These are phyloP conservation scores for Morone saxatilis DNA, from an alignment of 2,113 vertebrate species.

Conservation along the genomic window DNA sequence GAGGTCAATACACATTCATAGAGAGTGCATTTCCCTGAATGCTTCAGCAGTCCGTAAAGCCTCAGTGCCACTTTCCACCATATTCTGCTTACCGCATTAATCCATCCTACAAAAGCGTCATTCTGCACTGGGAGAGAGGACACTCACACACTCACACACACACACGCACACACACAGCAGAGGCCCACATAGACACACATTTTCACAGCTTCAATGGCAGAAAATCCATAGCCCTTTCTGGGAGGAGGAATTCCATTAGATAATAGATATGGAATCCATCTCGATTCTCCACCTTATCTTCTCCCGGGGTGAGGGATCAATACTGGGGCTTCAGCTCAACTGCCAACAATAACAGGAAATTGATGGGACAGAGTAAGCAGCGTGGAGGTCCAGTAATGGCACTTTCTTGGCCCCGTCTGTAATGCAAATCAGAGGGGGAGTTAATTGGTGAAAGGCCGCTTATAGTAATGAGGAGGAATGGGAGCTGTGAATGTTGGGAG, in stretches of 20 bases:
- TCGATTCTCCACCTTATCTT: constrained; percentile 89
- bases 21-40: constrained; percentile 79
- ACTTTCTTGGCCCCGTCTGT: constrained; percentile 71
- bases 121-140: constrained; percentile 71
- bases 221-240: constrained; percentile 89
- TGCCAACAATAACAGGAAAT: constrained; percentile 89
- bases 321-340: constrained; percentile 85
- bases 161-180: constrained; percentile 39
- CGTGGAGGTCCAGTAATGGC: constrained; percentile 71
- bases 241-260: constrained; percentile 90
- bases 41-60: constrained; percentile 73
- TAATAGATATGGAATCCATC: constrained; percentile 91
- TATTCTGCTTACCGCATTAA: constrained; percentile 82
- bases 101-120: constrained; percentile 80
- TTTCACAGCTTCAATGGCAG: constrained; percentile 87
- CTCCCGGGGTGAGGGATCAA: constrained; percentile 86
- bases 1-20: constrained; percentile 84
- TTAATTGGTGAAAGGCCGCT: constrained; percentile 71
- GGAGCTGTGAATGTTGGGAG: constrained; percentile 40
- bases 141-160: constrained; percentile 41
- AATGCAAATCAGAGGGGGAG: constrained; percentile 69
- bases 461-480: constrained; percentile 64
- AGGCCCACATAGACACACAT: constrained; percentile 66
- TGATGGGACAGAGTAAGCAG: constrained; percentile 81
- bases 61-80: constrained; percentile 75